A percentile compares a stretch with the other conserved stretches of the same genome.
Conservation (phyloP, 2,888 invertebrate species). For the Ectobius pallidus region DNA sequence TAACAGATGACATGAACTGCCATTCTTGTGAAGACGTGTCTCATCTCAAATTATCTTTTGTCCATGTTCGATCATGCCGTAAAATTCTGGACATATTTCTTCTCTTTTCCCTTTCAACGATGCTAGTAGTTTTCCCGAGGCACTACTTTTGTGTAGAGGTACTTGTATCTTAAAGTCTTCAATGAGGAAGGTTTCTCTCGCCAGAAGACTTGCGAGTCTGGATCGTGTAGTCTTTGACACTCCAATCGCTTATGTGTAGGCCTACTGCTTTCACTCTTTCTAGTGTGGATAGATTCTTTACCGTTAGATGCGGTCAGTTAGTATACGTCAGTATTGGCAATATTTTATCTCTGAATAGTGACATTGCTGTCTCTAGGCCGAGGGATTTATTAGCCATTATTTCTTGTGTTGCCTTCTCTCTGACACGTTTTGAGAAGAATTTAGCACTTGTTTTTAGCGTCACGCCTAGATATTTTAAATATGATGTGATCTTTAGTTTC, state of each 20-base stretch:
- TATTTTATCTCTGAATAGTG: not conserved
- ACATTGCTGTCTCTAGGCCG: not conserved
- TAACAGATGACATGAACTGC: not conserved
- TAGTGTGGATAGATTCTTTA: not conserved
- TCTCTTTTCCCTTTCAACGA: not conserved
- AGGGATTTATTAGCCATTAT: too few species aligned
- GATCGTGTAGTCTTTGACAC: not conserved
- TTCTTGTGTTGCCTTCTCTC: not conserved
- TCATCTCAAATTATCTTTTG: not conserved
- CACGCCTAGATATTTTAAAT: not conserved
- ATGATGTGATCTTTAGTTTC: not conserved
- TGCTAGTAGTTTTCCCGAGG: not conserved
- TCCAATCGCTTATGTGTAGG: not conserved
- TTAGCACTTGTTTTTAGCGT: not conserved
- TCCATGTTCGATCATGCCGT: not conserved
- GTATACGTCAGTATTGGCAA: not conserved
- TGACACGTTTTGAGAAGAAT: not conserved
- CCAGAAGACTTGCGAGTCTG: not conserved
- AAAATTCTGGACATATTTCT: too few species aligned
- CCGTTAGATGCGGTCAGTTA: not conserved
- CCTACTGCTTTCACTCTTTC: not conserved
- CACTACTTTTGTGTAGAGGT: not conserved
- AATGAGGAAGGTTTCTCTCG: slow-evolving; percentile 9
- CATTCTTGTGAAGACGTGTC: not conserved
- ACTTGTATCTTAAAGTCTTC: not conserved